phyloP scores from a whole-genome alignment of 2,888 invertebrate genomes.

The Melanophora roralis region DNA sequence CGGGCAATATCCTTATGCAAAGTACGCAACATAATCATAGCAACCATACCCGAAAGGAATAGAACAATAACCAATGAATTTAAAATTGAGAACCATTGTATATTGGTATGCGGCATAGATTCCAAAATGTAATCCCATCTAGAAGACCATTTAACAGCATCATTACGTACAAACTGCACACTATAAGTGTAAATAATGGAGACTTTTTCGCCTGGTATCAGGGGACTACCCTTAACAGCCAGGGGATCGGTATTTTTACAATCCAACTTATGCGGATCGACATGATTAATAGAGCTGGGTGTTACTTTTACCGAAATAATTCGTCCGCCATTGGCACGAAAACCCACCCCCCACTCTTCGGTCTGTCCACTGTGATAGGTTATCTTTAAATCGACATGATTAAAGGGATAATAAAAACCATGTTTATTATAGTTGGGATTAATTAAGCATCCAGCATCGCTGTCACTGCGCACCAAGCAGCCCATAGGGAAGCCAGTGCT shows the following conservation, averaged over 20 bases:
- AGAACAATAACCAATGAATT: constrained; percentile 98
- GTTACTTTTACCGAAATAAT: constrained; percentile 88
- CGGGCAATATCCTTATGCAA: constrained; percentile 98
- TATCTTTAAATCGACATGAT: constrained; percentile 96
- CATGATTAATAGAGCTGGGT: constrained; percentile 80
- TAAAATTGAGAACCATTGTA: constrained; percentile 99
- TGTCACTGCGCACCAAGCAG: constrained; percentile 85
- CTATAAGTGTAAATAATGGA: constrained; percentile 91
- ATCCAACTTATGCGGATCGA: constrained; percentile 77
- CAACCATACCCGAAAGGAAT: constrained; percentile 99
- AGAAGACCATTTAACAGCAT: constrained; percentile 97
- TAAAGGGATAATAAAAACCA: constrained; percentile 94
- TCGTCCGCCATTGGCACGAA: constrained; percentile 89
- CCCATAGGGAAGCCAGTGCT: constrained; percentile 99
- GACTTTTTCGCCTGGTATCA: constrained; percentile 78
- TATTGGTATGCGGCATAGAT: constrained; percentile 98
- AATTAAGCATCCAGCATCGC: constrained; percentile 80
- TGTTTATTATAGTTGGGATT: constrained; percentile 80
- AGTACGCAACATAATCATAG: constrained; percentile 98
- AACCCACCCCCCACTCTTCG: constrained; percentile 91
- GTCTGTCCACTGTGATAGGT: constrained; percentile 93
- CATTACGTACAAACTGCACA: constrained; percentile 87
- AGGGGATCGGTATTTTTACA: constrained; percentile 81
- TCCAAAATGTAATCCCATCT: constrained; percentile 99
- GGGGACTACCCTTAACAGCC: constrained; percentile 82